Conservation (phyloP, 2,113 vertebrate species). For the Perca fluviatilis region DNA sequence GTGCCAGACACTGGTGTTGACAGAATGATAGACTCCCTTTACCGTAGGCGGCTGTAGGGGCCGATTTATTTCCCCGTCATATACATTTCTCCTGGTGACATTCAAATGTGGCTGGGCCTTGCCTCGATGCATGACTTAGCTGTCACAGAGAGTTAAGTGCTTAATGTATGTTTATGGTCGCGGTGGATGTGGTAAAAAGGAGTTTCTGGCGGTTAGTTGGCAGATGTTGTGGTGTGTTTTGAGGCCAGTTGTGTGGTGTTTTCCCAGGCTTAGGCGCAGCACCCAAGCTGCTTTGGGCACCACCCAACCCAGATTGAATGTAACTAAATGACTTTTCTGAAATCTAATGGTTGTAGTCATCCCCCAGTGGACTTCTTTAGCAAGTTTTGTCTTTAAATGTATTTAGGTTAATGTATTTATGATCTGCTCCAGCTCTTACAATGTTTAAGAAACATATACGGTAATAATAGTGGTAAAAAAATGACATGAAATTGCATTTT, state of each 20-base stretch:
- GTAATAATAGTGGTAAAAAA: too few relatives aligned
- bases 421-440: too few relatives aligned
- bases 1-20: conserved; percentile 37
- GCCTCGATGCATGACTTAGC: neutral
- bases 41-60: conserved; percentile 22
- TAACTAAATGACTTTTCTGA: too few relatives aligned
- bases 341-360: too few relatives aligned
- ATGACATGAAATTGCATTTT: too few relatives aligned
- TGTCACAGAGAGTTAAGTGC: neutral
- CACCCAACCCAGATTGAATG: too few relatives aligned
- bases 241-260: neutral
- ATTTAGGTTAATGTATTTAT: too few relatives aligned
- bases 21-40: conserved; percentile 29
- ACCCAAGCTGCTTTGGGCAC: too few relatives aligned
- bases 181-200: neutral
- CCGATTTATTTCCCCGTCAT: conserved; percentile 11
- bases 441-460: too few relatives aligned
- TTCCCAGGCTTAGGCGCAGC: too few relatives aligned
- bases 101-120: neutral
- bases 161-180: neutral
- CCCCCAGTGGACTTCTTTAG: too few relatives aligned
- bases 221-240: conserved; percentile 16
- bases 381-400: too few relatives aligned
- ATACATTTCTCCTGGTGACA: conserved; percentile 26
- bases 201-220: neutral